A percentile compares a stretch with the other conserved stretches of the same genome.
Conservation (phyloP, 2,113 vertebrate species). For the Pseudorasbora parva region DNA sequence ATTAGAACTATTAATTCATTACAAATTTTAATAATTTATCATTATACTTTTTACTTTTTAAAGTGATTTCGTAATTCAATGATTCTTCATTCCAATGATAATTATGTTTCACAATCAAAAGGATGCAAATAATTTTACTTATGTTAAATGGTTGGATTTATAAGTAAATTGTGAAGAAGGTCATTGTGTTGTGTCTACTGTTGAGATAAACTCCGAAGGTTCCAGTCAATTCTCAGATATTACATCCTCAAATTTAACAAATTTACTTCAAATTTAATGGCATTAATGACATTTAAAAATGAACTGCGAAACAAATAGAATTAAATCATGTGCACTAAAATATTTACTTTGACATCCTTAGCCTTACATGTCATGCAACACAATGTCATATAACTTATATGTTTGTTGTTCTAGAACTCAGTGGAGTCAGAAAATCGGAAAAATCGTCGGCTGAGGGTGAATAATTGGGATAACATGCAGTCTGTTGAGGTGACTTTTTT, state of each 20-base stretch:
- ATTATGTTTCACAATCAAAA: too few relatives aligned
- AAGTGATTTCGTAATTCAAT: not conserved
- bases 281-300: not conserved
- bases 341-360: not conserved
- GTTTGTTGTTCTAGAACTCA: slow-evolving; percentile 72
- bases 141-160: not conserved
- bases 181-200: not conserved
- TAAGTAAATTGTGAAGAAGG: not conserved
- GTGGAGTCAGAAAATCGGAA: slow-evolving; percentile 83
- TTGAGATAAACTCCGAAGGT: not conserved
- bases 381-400: not conserved
- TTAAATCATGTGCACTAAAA: not conserved
- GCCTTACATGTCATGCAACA: not conserved
- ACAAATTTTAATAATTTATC: not conserved
- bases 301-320: too few relatives aligned
- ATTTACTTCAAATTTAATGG: not conserved
- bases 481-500: slow-evolving; percentile 30
- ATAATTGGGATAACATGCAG: slow-evolving; percentile 54
- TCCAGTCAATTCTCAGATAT: not conserved
- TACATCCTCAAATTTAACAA: too few relatives aligned
- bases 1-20: not conserved
- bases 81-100: too few relatives aligned
- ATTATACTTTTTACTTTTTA: not conserved
- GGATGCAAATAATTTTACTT: not conserved
- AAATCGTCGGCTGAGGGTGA: slow-evolving; percentile 68